phyloP scores from a whole-genome alignment of 2,797 vertebrate genomes.

The Syngnathus rostellatus region DNA sequence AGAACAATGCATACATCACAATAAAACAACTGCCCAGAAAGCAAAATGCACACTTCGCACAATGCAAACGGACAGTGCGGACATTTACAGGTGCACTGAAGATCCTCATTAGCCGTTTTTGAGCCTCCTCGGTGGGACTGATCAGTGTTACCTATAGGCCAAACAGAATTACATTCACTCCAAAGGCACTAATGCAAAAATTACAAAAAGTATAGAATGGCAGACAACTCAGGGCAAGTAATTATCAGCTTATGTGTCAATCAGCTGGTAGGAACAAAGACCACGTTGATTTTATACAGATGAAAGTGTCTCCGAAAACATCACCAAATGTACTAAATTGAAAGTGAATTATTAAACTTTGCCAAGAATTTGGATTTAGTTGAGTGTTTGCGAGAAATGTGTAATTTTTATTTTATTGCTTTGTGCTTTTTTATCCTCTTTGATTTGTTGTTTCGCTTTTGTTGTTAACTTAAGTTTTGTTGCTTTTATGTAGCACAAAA shows the following conservation, averaged over 20 bases:
- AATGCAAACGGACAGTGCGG: constrained; percentile 12
- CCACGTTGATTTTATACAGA: no score
- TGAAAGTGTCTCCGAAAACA: no score
- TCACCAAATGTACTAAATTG: no score
- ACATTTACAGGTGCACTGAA: constrained; percentile 81
- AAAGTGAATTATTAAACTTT: not conserved
- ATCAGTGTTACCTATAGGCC: constrained; percentile 73
- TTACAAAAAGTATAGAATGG: not conserved
- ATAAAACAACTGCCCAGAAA: no score
- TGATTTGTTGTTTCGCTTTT: no score
- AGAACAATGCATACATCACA: no score
- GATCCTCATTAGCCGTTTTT: constrained; percentile 87
- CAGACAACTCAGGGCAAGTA: not conserved
- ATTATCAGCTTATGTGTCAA: no score
- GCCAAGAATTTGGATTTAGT: not conserved
- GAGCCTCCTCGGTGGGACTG: constrained; percentile 80
- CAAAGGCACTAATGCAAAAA: not conserved
- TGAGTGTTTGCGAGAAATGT: not conserved
- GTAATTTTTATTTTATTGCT: no score
- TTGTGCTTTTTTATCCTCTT: no score
- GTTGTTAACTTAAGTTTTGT: no score
- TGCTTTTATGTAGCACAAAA: no score
- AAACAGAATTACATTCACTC: constrained; percentile 56
- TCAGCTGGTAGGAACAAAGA: no score
- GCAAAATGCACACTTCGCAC: not conserved